phyloP scores from a whole-genome alignment of 1,140 invertebrate species.

The Mamestra configurata region DNA sequence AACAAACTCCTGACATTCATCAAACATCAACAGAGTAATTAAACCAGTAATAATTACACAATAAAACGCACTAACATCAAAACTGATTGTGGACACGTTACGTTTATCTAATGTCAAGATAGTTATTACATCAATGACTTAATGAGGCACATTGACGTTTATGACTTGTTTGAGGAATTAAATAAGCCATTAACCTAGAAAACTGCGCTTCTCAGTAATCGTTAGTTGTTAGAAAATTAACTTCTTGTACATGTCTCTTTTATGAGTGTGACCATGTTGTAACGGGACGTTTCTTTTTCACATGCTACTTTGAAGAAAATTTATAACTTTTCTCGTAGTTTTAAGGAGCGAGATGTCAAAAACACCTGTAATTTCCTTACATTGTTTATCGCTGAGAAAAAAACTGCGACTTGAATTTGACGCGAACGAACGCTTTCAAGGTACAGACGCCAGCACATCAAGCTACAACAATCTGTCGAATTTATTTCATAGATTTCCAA shows the following conservation, averaged over 20 bases:
- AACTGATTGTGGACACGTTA: not conserved
- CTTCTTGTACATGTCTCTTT: not conserved
- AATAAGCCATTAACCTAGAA: slow-evolving; percentile 26
- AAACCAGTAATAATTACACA: slow-evolving; percentile 3
- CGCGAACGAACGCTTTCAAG: no score
- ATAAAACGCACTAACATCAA: not conserved
- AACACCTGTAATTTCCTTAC: no score
- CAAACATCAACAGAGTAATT: not conserved
- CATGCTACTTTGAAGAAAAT: no score
- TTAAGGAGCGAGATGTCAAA: no score
- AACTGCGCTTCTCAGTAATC: not conserved
- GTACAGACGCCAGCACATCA: no score
- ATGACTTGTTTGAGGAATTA: not conserved
- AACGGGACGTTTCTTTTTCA: no score
- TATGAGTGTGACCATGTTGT: not conserved
- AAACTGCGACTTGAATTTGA: no score
- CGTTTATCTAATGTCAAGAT: not conserved
- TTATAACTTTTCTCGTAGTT: no score
- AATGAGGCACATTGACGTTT: slow-evolving; percentile 3
- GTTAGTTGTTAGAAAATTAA: not conserved
- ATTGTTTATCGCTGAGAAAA: no score
- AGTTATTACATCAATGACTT: not conserved
- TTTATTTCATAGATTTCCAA: no score
- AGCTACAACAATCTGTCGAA: no score
- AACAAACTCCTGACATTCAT: not conserved